A percentile compares a stretch with the other conserved stretches of the same genome.
Conservation (phyloP, 2,888 invertebrate species). For the Hesperia comma region DNA sequence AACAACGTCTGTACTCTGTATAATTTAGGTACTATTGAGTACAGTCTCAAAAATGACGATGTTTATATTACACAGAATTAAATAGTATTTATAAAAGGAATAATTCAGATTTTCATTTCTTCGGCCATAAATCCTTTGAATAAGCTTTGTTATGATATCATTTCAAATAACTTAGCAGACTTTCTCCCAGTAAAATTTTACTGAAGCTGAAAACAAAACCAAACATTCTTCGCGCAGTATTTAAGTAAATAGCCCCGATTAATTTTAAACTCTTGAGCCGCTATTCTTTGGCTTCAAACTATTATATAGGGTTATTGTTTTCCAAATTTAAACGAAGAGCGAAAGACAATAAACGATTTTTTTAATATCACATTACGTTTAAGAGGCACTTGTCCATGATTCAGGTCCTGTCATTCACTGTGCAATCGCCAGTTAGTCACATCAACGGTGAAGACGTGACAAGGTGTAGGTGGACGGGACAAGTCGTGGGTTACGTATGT, state of each 20-base stretch:
- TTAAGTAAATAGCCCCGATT: slow-evolving; percentile 15
- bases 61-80: slow-evolving; percentile 1
- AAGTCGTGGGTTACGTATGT: not conserved
- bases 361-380: not conserved
- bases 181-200: slow-evolving; percentile 16
- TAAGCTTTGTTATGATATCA: slow-evolving; percentile 19
- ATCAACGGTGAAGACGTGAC: not conserved
- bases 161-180: slow-evolving; percentile 15
- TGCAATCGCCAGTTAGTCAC: not conserved
- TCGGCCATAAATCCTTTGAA: slow-evolving; percentile 16
- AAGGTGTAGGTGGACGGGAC: not conserved
- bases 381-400: not conserved
- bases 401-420: too few species aligned
- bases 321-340: not conserved
- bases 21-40: too few species aligned
- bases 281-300: slow-evolving; percentile 23
- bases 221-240: slow-evolving; percentile 24
- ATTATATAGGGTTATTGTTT: slow-evolving; percentile 16
- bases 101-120: slow-evolving; percentile 27
- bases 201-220: slow-evolving; percentile 29
- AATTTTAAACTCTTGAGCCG: slow-evolving; percentile 16
- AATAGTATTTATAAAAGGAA: slow-evolving; percentile 18
- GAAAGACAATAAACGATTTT: not conserved
- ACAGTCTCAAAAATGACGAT: not conserved
- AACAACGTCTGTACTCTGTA: too few species aligned